phyloP scores from a whole-genome alignment of 2,797 vertebrate species.

The Borostomias antarcticus region DNA sequence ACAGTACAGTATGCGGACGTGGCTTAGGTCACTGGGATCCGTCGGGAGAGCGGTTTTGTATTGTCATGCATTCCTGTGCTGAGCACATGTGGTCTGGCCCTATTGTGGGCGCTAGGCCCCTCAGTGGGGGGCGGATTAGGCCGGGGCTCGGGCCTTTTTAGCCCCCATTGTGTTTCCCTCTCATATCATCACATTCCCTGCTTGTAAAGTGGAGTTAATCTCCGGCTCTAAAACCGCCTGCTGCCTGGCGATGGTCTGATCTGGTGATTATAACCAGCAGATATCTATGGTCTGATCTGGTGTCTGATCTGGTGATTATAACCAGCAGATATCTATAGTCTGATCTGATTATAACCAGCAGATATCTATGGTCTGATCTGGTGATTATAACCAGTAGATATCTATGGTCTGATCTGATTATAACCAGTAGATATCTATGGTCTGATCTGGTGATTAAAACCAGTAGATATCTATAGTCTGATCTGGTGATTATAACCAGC shows the following conservation, averaged over 20 bases:
- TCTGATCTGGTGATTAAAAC: background rate
- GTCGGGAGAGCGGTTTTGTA: slow-evolving; percentile 32
- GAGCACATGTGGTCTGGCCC: slow-evolving; percentile 36
- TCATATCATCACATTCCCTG: slow-evolving; percentile 60
- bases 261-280: slow-evolving; percentile 14
- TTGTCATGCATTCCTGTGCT: slow-evolving; percentile 50
- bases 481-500: slow-evolving; percentile 12
- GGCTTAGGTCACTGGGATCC: slow-evolving; percentile 14
- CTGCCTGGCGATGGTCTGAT: background rate
- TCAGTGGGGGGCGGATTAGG: slow-evolving; percentile 38
- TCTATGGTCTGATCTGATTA: slow-evolving; percentile 10
- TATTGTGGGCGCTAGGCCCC: slow-evolving; percentile 48
- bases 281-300: background rate
- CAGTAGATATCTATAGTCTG: slow-evolving; percentile 2
- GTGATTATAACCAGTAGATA: background rate
- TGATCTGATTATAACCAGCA: slow-evolving; percentile 11
- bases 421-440: too few species aligned
- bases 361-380: background rate
- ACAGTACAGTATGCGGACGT: slow-evolving; percentile 13
- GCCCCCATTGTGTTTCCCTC: slow-evolving; percentile 46
- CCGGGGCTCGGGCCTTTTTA: slow-evolving; percentile 32
- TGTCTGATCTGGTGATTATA: background rate
- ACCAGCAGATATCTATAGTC: slow-evolving; percentile 1
- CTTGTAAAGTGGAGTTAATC: slow-evolving; percentile 41
- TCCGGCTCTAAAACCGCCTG: slow-evolving; percentile 30